These are phyloP conservation scores for Drosophila lacicola DNA, from an alignment of 2,888 invertebrate genomes.

Conservation along the genomic window DNA sequence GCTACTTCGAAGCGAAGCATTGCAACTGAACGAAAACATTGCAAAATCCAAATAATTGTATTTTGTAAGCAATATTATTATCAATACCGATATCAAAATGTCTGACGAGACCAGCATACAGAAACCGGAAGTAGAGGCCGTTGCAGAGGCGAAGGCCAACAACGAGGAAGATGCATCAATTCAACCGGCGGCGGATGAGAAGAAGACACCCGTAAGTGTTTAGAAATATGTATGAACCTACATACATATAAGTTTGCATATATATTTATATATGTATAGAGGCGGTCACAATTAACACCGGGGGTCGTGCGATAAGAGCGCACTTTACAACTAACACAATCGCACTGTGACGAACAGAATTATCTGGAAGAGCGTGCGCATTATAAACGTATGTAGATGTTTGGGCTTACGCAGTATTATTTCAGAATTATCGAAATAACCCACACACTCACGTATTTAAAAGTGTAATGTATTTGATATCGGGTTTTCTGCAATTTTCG, in stretches of 20 bases:
- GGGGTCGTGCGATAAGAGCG: constrained; percentile 75
- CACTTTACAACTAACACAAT: constrained; percentile 16
- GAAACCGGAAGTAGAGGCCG: constrained; percentile 59
- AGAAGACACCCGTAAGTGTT: constrained; percentile 82
- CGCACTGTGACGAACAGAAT: constrained; percentile 34
- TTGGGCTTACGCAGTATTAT: constrained; percentile 53
- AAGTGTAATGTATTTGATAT: constrained; percentile 37
- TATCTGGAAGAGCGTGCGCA: constrained; percentile 46
- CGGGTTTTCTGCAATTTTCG: constrained; percentile 42
- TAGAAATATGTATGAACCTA: constrained; percentile 14
- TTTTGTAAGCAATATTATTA: constrained; percentile 45
- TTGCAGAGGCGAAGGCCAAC: constrained; percentile 40
- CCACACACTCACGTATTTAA: constrained; percentile 6
- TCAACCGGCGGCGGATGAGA: constrained; percentile 64
- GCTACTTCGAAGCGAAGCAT: constrained; percentile 51
- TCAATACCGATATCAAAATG: constrained; percentile 58
- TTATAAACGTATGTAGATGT: constrained; percentile 12
- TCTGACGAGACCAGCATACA: constrained; percentile 74
- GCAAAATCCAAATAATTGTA: constrained; percentile 53
- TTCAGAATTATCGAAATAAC: constrained; percentile 49
- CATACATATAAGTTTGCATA: not conserved
- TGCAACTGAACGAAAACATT: constrained; percentile 52
- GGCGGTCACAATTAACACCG: constrained; percentile 73
- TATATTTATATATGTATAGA: constrained; percentile 8
- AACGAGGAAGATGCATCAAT: constrained; percentile 43